Evolutionary conservation across 2,797 vertebrate species (phyloP).

Genomic region (Chaunax sp.): DNA sequence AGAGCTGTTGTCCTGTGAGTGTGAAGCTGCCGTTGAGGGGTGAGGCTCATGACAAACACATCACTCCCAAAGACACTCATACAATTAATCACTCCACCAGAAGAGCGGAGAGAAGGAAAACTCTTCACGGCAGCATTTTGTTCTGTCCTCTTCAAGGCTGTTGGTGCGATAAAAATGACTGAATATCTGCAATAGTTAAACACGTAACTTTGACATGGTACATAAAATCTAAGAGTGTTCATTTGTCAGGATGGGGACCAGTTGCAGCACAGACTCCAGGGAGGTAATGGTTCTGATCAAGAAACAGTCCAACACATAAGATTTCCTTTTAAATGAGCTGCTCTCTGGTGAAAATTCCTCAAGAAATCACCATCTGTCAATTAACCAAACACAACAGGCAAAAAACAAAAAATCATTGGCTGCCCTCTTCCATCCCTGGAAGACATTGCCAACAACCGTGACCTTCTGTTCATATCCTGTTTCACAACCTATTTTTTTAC

Average conservation of each 20-base stretch:
- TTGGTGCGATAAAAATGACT: neutral
- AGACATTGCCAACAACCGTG: too few relatives aligned
- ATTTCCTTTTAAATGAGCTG: neutral
- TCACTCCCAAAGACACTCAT: slow-evolving; percentile 10
- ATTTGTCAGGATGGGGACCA: neutral
- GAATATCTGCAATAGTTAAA: neutral
- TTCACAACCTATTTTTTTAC: too few relatives aligned
- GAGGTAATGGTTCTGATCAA: neutral
- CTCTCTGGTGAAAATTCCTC: neutral
- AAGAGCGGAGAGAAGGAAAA: slow-evolving; percentile 40
- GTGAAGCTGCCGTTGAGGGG: slow-evolving; percentile 32
- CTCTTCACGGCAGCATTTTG: slow-evolving; percentile 30
- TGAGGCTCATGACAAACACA: slow-evolving; percentile 68
- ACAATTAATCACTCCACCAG: slow-evolving; percentile 64
- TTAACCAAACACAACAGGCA: neutral
- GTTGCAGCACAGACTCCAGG: neutral
- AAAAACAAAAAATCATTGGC: too few relatives aligned
- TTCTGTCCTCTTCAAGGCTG: slow-evolving; percentile 4
- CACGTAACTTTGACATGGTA: too few relatives aligned
- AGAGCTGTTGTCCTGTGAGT: slow-evolving; percentile 48
- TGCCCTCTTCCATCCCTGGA: too few relatives aligned
- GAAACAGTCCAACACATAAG: neutral
- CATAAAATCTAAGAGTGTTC: too few relatives aligned
- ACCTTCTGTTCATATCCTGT: too few relatives aligned
- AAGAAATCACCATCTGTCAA: neutral